Base-by-base conservation (phyloP, 2,113 vertebrate genomes). In the Vireo altiloquus region DNA sequence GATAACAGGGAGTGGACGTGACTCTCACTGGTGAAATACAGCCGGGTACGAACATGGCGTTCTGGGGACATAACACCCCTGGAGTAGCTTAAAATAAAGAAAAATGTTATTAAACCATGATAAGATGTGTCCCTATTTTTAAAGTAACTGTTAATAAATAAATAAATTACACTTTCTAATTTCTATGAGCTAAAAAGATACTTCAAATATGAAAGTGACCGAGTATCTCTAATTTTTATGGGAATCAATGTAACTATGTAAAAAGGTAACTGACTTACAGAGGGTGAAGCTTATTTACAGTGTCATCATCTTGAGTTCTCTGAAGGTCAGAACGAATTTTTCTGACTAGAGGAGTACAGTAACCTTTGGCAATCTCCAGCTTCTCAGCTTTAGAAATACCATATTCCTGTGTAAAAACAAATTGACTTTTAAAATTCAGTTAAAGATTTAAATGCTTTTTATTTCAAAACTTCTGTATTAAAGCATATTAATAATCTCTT, bases 11-110 rank as follows among this genome's bases (percentile, higher is more conserved):
- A 99, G 82, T 99, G 99, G 17, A 99, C 99, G 3, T 99, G 99
- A 89, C 99, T 99, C 94, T 99, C 99, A 40, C 99, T 99, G 87
- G 99, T 99, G 91, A 99, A 99, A 94, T 99, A 99, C 14, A 99
- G 97, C 31, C 99, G 98, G 42, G 99, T 99, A 54, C 99, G 98
- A 20, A 99, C 99, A 31, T 99, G 99, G 50, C 99, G 98, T 61
- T 99, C 99, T 30, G 99, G 99, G 77, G 99, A 99, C 97, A 98
- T 98, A 79, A 99, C 99, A 46, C 99, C 99, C 60, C 99, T 98
- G 82, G 99, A 99, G 96, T 99, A 99, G 74, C 99, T 99, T 89
- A 70, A 95, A 86, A 75, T 15, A 86, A 74, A 93, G 76, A 21
- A 61, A 75, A 68, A 33, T 12, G 11, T 44, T n/a, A 52, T 72